Evolutionary conservation across 53 echinoderm and acorn worm genomes (phyloP).

Genomic region (Echinarachnius parma): DNA sequence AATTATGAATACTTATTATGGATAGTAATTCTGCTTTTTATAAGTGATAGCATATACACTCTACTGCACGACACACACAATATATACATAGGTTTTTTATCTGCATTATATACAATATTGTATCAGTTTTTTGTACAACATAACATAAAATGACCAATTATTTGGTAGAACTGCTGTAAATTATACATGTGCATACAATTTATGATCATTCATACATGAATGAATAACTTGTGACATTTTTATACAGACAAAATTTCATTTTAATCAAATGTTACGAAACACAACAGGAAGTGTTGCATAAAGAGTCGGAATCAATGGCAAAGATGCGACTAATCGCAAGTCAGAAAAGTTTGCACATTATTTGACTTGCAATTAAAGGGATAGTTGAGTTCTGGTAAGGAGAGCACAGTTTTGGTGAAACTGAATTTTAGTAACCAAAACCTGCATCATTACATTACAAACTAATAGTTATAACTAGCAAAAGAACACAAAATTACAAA

Average conservation of each 20-base stretch:
- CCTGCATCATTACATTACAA: no score
- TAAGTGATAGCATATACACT: neutral
- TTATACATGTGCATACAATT: no score
- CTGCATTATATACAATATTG: conserved; percentile 30
- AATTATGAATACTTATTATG: neutral
- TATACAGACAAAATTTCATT: neutral
- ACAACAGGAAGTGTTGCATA: neutral
- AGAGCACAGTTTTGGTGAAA: no score
- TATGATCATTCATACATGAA: neutral
- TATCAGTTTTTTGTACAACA: neutral
- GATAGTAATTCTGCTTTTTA: neutral
- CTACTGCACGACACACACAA: conserved; percentile 21
- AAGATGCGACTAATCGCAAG: no score
- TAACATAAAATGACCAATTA: neutral
- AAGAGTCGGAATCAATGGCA: no score
- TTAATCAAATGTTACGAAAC: neutral
- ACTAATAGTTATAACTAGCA: no score
- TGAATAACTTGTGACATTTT: neutral
- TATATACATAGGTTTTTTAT: conserved; percentile 24
- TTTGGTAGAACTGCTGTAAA: neutral
- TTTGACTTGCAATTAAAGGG: no score
- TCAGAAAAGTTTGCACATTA: no score
- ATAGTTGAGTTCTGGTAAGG: no score
- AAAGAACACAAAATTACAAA: no score
- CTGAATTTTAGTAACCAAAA: no score